Percentiles rank a stretch among this genome's conserved stretches.
Conservation (phyloP, 2,113 vertebrate species). For the Galemys pyrenaicus region DNA sequence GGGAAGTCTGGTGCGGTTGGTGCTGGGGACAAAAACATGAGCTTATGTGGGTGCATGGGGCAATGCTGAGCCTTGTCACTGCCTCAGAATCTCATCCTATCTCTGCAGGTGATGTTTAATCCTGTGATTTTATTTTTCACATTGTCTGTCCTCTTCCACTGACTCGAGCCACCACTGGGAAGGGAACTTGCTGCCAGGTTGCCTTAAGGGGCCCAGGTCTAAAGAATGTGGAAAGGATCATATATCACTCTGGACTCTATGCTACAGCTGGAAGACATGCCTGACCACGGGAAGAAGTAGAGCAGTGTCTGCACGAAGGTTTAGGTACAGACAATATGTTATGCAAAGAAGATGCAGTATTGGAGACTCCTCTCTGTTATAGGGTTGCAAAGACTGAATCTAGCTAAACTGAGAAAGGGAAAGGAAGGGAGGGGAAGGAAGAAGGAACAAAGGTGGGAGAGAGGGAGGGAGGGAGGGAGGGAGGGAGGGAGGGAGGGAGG, state of each 20-base stretch:
- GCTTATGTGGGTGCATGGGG: accelerated
- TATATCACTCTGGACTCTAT: background rate
- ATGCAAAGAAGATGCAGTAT: background rate
- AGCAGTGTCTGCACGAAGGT: background rate
- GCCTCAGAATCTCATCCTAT: background rate
- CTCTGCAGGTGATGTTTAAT: background rate
- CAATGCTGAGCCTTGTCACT: background rate
- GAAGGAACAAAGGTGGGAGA: too few species aligned
- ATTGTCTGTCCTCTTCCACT: background rate
- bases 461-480: too few species aligned
- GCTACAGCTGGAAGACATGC: accelerated
- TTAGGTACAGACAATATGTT: too few species aligned
- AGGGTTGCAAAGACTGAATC: background rate
- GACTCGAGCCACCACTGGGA: background rate
- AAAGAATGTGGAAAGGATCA: background rate
- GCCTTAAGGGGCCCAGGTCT: background rate
- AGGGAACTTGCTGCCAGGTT: background rate
- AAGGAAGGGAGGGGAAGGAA: background rate
- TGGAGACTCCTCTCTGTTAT: accelerated
- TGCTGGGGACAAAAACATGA: background rate
- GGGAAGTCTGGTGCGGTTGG: background rate
- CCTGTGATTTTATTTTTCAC: background rate
- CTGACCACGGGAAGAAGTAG: too few species aligned
- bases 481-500: too few species aligned
- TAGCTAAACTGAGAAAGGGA: background rate